These are phyloP conservation scores for Patella ulyssiponensis DNA, from an alignment of 2,888 invertebrate genomes.

Conservation along the genomic window DNA sequence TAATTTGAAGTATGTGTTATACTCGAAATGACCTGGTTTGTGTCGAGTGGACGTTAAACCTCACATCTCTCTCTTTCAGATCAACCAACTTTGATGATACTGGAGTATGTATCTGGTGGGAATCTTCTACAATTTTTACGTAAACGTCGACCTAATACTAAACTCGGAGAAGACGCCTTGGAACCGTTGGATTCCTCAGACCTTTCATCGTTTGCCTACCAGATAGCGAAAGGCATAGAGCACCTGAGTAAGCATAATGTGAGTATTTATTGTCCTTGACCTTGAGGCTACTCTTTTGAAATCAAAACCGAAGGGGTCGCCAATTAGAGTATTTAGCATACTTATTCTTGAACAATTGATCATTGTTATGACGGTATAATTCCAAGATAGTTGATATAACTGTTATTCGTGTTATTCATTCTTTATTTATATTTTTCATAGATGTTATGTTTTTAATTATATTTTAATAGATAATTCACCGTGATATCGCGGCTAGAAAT, in stretches of 20 bases:
- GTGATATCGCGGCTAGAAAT: conserved; percentile 87
- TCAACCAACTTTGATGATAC: conserved; percentile 21
- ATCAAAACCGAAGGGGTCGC: too few species aligned
- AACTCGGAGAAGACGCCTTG: neutral
- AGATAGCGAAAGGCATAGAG: conserved; percentile 30
- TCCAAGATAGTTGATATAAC: too few species aligned
- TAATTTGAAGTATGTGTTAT: too few species aligned
- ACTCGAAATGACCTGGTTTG: too few species aligned
- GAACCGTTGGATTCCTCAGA: conserved; percentile 26
- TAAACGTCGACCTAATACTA: conserved; percentile 20
- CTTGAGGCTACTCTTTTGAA: too few species aligned
- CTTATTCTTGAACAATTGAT: too few species aligned
- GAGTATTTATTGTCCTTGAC: neutral
- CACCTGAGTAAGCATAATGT: conserved; percentile 17
- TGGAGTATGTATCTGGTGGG: conserved; percentile 28
- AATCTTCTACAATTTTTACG: conserved; percentile 26
- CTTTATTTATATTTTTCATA: conserved; percentile 18
- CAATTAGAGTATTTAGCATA: too few species aligned
- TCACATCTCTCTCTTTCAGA: too few species aligned
- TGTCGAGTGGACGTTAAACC: too few species aligned
- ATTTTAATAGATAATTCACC: conserved; percentile 83
- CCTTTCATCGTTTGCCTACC: conserved; percentile 27
- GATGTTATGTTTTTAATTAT: neutral
- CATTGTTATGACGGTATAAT: too few species aligned
- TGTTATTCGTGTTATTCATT: neutral